phyloP scores from a whole-genome alignment of 2,888 invertebrate species.

The Brachypterus glaber region DNA sequence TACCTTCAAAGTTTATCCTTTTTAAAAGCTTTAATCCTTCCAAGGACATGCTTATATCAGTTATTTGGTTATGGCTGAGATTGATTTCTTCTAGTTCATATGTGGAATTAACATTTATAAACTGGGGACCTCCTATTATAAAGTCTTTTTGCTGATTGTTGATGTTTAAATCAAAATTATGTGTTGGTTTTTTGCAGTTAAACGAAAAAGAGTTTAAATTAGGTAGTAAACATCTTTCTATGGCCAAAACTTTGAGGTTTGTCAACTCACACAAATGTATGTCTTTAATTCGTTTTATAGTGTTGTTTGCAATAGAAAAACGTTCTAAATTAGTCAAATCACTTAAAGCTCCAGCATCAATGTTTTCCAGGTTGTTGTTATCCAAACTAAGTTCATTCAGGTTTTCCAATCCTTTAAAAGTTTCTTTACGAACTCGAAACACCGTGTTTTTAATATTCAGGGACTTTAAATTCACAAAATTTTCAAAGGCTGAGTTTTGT shows the following conservation, averaged over 20 bases:
- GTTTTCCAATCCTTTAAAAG: conserved; percentile 20
- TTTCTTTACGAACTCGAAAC: conserved; percentile 18
- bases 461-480: conserved; percentile 22
- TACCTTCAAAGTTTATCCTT: conserved; percentile 22
- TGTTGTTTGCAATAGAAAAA: conserved; percentile 24
- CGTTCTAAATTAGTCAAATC: conserved; percentile 18
- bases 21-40: conserved; percentile 19
- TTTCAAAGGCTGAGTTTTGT: conserved; percentile 20
- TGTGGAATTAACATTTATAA: too few relatives aligned
- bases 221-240: conserved; percentile 20
- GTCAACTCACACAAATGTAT: conserved; percentile 26
- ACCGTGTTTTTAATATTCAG: conserved; percentile 22
- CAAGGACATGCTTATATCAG: conserved; percentile 18
- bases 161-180: conserved; percentile 14
- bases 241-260: conserved; percentile 21
- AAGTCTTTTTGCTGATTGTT: too few relatives aligned
- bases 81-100: too few relatives aligned
- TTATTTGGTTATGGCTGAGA: conserved; percentile 27
- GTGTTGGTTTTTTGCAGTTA: conserved; percentile 15
- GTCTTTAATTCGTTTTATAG: conserved; percentile 20
- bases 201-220: conserved; percentile 16
- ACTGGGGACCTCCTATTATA: too few relatives aligned
- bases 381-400: conserved; percentile 25
- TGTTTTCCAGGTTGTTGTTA: conserved; percentile 22
- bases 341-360: conserved; percentile 21